Base-by-base conservation (phyloP, 23 tunicate species). In the Botrylloides violaceus region DNA sequence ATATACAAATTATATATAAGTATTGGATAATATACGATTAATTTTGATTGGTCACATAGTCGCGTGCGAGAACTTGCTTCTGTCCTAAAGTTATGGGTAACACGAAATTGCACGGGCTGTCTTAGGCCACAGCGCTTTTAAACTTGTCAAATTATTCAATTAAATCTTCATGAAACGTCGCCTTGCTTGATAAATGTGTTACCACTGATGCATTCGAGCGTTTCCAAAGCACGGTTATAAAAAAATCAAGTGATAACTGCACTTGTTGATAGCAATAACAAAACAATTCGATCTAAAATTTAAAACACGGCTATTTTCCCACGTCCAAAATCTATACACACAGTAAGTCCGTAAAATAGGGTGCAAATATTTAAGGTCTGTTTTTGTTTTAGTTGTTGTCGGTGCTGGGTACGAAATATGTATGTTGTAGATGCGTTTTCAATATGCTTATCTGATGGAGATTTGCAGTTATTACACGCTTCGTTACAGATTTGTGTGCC, bases 211-310 rank as follows among this genome's bases (percentile, higher is more conserved):
- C 53, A 43, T 15, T 43, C 53, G 53, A 43, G 12, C 53, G 15
- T 43, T 43, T 43, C 9, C 53, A 43, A 43, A 43, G 12, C 53
- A n/a, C 15, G 15, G 9, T 7, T 15, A 15, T 43, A 7, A 15
- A 43, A 43, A 43, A 43, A 43, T 43, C 53, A 43, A 15, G 53
- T 43, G 53, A 15, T 15, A 43, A 43, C 53, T 15, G 70, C 29
- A 34, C 4, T 25, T 63, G 70, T 63, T 63, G 32, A 63, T 63
- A 63, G 34, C 70, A 31, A 63, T 27, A 63, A 63, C 70, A 63
- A 27, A 63, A 33, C 70, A 63, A 63, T 27, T 63, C 29, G 35
- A 29, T 29, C 33, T 59, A 6, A 22, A 18, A 59, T 59, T 59
- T 63, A 25, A 23, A 58, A 63, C 70, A 4, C 12, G 53, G 15